Percentiles rank a stretch among this genome's conserved stretches.
These are phyloP conservation scores for Cryptoprocta ferox DNA, from an alignment of 2,797 vertebrate species.

Conservation along the genomic window DNA sequence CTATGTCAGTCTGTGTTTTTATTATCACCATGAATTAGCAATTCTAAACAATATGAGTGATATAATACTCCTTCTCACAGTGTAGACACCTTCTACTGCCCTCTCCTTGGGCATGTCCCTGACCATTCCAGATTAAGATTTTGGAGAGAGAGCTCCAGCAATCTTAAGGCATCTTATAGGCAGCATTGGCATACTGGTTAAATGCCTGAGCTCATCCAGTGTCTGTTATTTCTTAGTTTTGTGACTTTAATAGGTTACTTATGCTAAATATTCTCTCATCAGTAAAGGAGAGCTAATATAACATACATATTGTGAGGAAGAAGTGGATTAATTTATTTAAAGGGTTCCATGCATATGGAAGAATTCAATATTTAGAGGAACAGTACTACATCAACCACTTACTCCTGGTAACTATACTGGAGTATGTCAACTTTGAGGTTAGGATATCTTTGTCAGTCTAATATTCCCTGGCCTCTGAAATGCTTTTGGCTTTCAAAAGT, in stretches of 20 bases:
- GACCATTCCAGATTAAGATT: not conserved
- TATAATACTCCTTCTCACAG: not conserved
- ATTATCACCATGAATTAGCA: not conserved
- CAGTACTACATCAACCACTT: not conserved
- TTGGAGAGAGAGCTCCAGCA: not conserved
- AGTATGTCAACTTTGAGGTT: not conserved
- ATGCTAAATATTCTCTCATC: not conserved
- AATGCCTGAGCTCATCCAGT: not conserved
- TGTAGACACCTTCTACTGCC: no score
- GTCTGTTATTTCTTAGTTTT: not conserved
- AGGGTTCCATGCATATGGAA: not conserved
- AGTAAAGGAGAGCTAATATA: not conserved
- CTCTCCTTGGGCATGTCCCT: no score
- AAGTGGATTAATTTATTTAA: not conserved
- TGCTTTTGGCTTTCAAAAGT: not conserved
- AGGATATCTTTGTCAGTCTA: not conserved
- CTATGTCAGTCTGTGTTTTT: not conserved
- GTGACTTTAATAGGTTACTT: not conserved
- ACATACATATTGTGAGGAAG: not conserved
- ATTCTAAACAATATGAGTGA: not conserved
- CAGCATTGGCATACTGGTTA: not conserved
- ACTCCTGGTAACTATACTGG: not conserved
- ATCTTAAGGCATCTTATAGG: not conserved
- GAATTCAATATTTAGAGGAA: conserved; percentile 8
- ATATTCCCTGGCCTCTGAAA: not conserved